A percentile compares a stretch with the other conserved stretches of the same genome.
These are phyloP conservation scores for Dryas iulia DNA, from an alignment of 1,140 invertebrate species.

Conservation along the genomic window DNA sequence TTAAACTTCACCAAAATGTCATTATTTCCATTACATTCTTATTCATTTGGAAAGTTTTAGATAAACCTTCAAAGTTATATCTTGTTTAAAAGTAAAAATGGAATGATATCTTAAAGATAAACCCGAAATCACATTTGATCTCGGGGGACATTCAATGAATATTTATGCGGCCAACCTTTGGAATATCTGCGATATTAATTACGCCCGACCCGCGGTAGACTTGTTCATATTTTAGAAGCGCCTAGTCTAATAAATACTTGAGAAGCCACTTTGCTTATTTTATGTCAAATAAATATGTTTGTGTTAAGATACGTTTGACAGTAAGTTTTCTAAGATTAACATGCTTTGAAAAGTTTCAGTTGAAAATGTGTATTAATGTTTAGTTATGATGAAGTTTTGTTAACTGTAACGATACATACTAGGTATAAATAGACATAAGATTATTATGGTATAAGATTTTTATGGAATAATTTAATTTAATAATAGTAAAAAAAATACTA, in stretches of 20 bases:
- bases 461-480: too few species aligned
- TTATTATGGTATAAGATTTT: too few species aligned
- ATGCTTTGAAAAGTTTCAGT: too few species aligned
- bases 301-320: too few species aligned
- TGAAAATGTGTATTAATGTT: too few species aligned
- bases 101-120: not conserved
- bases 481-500: too few species aligned
- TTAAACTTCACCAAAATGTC: too few species aligned
- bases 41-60: not conserved
- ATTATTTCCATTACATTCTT: not conserved
- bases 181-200: slow-evolving; percentile 45
- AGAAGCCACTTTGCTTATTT: slow-evolving; percentile 8
- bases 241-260: slow-evolving; percentile 26
- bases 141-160: slow-evolving; percentile 32
- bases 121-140: slow-evolving; percentile 11
- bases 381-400: too few species aligned
- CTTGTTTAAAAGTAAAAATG: slow-evolving; percentile 1
- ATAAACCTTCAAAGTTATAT: not conserved
- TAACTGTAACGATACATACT: too few species aligned
- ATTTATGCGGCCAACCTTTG: slow-evolving; percentile 44
- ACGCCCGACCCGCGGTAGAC: slow-evolving; percentile 21
- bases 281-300: not conserved
- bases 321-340: too few species aligned
- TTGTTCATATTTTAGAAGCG: slow-evolving; percentile 26
- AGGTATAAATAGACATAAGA: too few species aligned